Evolutionary conservation across 2,888 invertebrate genomes (phyloP).

Genomic region (Agrochola lychnidis): DNA sequence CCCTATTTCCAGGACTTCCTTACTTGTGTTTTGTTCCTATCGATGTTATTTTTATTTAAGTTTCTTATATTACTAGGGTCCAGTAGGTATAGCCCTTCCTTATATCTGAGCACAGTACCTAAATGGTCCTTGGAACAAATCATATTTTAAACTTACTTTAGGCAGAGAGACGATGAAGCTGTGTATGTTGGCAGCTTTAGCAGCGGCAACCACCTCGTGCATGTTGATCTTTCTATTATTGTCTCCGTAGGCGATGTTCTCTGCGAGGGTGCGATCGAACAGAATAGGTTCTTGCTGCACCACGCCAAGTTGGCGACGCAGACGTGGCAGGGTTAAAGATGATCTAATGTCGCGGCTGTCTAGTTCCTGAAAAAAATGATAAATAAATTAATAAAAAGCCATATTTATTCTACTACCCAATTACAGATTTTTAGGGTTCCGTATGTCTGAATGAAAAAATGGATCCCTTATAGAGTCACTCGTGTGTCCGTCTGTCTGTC

Average conservation of each 20-base stretch:
- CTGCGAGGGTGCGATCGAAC: slow-evolving; percentile 95
- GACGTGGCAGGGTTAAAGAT: slow-evolving; percentile 91
- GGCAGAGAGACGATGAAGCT: slow-evolving; percentile 94
- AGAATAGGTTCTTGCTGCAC: slow-evolving; percentile 96
- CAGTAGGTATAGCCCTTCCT: background rate
- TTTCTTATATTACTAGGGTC: background rate
- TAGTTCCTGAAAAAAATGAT: slow-evolving; percentile 77
- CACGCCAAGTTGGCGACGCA: slow-evolving; percentile 94
- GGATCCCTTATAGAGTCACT: too few relatives aligned
- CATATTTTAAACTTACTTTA: slow-evolving; percentile 80
- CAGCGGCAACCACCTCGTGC: slow-evolving; percentile 94
- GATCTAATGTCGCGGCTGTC: slow-evolving; percentile 90
- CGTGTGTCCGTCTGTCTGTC: too few relatives aligned
- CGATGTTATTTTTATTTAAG: background rate
- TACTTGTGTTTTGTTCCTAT: background rate
- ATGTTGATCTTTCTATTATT: slow-evolving; percentile 92
- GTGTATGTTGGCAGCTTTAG: slow-evolving; percentile 95
- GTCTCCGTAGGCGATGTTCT: slow-evolving; percentile 97
- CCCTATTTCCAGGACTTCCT: background rate
- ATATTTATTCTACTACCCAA: background rate
- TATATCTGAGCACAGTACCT: background rate
- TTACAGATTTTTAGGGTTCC: too few relatives aligned
- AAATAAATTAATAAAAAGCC: background rate
- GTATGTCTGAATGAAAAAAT: too few relatives aligned
- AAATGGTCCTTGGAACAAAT: background rate